These are phyloP conservation scores for Zootoca vivipara DNA, from an alignment of 2,113 vertebrate species.

Conservation along the genomic window DNA sequence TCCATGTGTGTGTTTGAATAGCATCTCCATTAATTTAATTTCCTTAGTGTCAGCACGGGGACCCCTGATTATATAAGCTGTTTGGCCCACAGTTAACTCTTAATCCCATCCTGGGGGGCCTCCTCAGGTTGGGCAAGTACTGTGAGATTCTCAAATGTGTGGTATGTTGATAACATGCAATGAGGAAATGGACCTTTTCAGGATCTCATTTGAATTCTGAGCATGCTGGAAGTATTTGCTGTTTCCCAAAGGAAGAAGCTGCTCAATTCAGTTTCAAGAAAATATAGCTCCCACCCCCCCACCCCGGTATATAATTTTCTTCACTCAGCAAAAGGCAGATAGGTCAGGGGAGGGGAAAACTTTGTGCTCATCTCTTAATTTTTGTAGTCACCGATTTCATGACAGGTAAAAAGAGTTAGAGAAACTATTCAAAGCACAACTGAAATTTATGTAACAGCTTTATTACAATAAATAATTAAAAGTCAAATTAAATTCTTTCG, in stretches of 20 bases:
- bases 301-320: slow-evolving; percentile 32
- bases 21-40: slow-evolving; percentile 49
- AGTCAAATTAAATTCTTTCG: neutral
- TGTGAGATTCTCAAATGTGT: slow-evolving; percentile 55
- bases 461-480: neutral
- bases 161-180: slow-evolving; percentile 58
- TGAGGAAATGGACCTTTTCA: slow-evolving; percentile 32
- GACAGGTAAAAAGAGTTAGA: neutral
- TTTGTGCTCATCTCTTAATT: neutral
- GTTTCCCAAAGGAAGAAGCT: slow-evolving; percentile 37
- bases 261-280: slow-evolving; percentile 43
- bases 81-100: slow-evolving; percentile 57
- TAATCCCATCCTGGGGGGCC: slow-evolving; percentile 53
- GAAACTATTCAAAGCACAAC: neutral
- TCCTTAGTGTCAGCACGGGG: slow-evolving; percentile 10
- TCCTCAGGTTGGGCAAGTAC: slow-evolving; percentile 24
- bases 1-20: slow-evolving; percentile 42
- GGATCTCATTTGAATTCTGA: slow-evolving; percentile 64
- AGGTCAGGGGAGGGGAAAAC: neutral
- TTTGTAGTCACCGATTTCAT: slow-evolving; percentile 7
- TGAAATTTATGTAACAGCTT: neutral
- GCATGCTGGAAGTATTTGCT: slow-evolving; percentile 21
- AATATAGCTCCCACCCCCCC: neutral
- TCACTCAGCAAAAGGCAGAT: slow-evolving; percentile 40
- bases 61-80: slow-evolving; percentile 50